A percentile compares a stretch with the other conserved stretches of the same genome.
These are phyloP conservation scores for Ptychadena robeensis DNA, from an alignment of 2,797 vertebrate species.

Conservation along the genomic window DNA sequence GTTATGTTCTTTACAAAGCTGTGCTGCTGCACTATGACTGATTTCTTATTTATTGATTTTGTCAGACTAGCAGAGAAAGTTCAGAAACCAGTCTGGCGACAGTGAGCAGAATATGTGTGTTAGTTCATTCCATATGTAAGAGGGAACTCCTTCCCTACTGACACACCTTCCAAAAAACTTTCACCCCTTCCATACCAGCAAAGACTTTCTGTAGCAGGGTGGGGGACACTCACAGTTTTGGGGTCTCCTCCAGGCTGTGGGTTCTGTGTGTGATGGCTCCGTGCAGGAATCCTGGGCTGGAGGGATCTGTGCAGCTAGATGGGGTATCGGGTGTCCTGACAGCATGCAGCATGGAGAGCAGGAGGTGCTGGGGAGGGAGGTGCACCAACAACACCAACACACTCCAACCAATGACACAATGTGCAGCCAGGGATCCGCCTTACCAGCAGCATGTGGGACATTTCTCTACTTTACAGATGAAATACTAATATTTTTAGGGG, in stretches of 20 bases:
- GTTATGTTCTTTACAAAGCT: too few relatives aligned
- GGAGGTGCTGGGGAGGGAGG: slow-evolving; percentile 31
- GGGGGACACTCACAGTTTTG: slow-evolving; percentile 40
- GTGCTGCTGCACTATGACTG: too few relatives aligned
- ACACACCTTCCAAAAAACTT: slow-evolving; percentile 44
- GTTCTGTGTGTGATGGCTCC: neutral
- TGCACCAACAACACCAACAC: neutral
- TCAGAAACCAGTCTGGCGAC: too few relatives aligned
- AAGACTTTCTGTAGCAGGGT: neutral
- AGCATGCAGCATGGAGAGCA: slow-evolving; percentile 25
- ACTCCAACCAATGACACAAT: slow-evolving; percentile 32
- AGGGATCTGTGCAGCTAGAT: slow-evolving; percentile 1
- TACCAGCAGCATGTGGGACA: neutral
- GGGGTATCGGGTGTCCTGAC: slow-evolving; percentile 47
- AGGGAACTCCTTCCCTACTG: slow-evolving; percentile 8
- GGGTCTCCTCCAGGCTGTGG: neutral
- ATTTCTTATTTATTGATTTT: too few relatives aligned
- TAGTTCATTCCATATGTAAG: slow-evolving; percentile 17
- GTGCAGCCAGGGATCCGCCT: slow-evolving; percentile 40
- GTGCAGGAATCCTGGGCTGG: slow-evolving; percentile 12
- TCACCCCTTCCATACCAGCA: slow-evolving; percentile 18
- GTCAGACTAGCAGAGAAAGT: too few relatives aligned
- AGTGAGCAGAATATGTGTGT: neutral
- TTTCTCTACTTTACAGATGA: slow-evolving; percentile 10
- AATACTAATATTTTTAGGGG: neutral